A percentile compares a stretch with the other conserved stretches of the same genome.
Evolutionary conservation across 1,140 invertebrate species (phyloP).

Genomic region (Cydia fagiglandana): DNA sequence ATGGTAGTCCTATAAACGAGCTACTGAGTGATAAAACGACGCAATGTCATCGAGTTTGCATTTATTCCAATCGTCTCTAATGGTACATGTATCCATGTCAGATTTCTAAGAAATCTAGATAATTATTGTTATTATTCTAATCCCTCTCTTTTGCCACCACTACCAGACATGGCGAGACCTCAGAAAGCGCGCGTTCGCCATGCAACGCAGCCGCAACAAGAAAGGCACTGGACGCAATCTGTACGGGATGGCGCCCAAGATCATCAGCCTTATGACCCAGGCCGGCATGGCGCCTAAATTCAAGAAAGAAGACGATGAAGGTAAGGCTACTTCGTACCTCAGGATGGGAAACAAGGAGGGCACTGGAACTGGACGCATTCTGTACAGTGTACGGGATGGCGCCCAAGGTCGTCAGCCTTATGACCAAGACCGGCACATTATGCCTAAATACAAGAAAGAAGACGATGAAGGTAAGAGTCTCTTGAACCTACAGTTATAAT

Average conservation of each 20-base stretch:
- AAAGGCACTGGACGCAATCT: neutral
- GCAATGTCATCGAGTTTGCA: too few relatives aligned
- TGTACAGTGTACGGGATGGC: slow-evolving; percentile 23
- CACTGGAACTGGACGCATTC: neutral
- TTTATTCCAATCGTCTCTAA: too few relatives aligned
- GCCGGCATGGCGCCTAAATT: neutral
- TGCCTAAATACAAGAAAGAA: neutral
- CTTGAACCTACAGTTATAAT: too few relatives aligned
- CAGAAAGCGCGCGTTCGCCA: slow-evolving; percentile 1
- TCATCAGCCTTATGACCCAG: neutral
- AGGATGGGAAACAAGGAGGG: neutral
- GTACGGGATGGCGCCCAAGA: slow-evolving; percentile 22
- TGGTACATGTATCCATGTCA: too few relatives aligned
- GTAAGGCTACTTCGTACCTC: neutral
- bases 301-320: neutral
- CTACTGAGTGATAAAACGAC: too few relatives aligned
- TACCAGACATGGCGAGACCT: slow-evolving; percentile 17
- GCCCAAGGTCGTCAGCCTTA: neutral
- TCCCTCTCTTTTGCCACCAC: neutral
- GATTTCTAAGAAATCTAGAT: too few relatives aligned
- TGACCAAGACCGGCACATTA: neutral
- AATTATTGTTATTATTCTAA: too few relatives aligned
- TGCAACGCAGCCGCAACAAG: slow-evolving; percentile 3
- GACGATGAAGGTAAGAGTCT: neutral
- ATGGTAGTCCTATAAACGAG: too few relatives aligned